These are phyloP conservation scores for Callorhinus ursinus DNA, from an alignment of 2,113 vertebrate species.

Conservation along the genomic window DNA sequence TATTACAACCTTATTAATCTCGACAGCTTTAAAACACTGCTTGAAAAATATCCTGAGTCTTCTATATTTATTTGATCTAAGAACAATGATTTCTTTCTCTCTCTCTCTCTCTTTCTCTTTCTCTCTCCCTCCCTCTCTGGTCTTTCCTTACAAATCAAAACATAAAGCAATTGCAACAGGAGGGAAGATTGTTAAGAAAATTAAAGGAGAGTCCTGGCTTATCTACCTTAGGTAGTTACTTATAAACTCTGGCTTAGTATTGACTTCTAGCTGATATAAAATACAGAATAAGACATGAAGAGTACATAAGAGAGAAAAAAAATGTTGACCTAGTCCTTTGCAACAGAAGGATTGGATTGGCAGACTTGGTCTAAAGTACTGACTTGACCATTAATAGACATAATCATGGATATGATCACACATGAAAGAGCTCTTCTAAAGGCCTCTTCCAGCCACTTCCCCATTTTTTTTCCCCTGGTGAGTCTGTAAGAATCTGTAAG, in stretches of 20 bases:
- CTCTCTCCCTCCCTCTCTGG: neutral
- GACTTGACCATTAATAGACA: neutral
- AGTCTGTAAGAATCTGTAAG: neutral
- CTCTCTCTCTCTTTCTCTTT: neutral
- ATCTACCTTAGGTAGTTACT: neutral
- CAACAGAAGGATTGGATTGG: neutral
- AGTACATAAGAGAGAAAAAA: neutral
- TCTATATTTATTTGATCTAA: conserved; percentile 24
- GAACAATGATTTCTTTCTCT: neutral
- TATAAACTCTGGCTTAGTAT: neutral
- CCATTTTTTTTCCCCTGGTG: too few species aligned
- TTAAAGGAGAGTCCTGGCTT: neutral
- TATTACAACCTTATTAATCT: neutral
- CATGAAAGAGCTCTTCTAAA: neutral
- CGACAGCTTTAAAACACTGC: neutral
- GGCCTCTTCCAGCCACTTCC: neutral
- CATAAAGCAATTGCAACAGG: neutral
- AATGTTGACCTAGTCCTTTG: neutral
- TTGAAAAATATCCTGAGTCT: neutral
- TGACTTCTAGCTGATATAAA: neutral
- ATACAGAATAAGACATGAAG: neutral
- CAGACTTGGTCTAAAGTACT: neutral
- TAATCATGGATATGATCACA: neutral
- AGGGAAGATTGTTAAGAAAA: neutral
- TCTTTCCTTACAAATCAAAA: neutral